These are phyloP conservation scores for Trissonchulus latispiculum DNA, from an alignment of 2,888 invertebrate genomes.

Conservation along the genomic window DNA sequence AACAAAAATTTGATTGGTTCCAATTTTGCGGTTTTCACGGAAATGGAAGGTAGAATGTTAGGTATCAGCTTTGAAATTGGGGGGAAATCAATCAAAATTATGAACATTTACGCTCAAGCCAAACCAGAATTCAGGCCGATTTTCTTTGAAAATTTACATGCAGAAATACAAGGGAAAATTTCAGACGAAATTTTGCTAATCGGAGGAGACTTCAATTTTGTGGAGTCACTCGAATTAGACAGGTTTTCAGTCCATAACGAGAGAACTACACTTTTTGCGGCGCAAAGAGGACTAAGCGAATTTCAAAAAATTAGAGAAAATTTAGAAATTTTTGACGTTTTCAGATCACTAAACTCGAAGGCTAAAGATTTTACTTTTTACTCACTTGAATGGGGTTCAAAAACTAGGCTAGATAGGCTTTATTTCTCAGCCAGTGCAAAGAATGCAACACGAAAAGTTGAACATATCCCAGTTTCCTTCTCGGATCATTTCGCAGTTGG, in stretches of 20 bases:
- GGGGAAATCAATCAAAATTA: not conserved
- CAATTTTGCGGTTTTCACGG: no score
- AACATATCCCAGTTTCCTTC: not conserved
- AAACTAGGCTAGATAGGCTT: constrained; percentile 11
- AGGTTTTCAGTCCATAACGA: no score
- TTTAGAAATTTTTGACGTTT: not conserved
- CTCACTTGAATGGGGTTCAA: no score
- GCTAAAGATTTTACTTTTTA: constrained; percentile 1
- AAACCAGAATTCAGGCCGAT: not conserved
- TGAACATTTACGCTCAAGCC: not conserved
- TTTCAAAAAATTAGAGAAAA: not conserved
- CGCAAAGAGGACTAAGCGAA: not conserved
- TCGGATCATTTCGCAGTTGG: not conserved
- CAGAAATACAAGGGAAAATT: not conserved
- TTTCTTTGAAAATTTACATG: not conserved
- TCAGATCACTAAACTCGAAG: not conserved
- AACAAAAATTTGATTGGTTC: no score
- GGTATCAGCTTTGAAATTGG: not conserved
- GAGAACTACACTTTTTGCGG: no score
- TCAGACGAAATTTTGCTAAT: not conserved
- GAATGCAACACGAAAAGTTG: no score
- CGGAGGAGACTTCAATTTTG: not conserved
- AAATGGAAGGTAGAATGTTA: constrained; percentile 9
- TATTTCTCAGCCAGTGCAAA: no score
- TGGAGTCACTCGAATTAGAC: not conserved